Evolutionary conservation across 35 echinoderm and acorn worm genomes (phyloP).

Genomic region (Lytechinus pictus): DNA sequence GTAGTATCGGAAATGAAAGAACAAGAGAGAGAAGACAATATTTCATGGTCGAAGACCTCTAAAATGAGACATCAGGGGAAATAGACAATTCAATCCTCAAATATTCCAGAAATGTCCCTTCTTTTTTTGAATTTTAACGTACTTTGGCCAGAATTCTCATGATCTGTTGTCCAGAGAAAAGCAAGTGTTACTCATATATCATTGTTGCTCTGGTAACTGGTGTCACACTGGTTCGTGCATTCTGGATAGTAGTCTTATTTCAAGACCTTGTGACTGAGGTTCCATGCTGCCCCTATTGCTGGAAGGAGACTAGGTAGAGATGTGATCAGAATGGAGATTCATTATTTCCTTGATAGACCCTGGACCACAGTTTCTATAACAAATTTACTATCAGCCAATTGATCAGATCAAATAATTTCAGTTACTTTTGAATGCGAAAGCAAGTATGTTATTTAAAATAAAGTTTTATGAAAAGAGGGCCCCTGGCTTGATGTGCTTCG

Average conservation of each 20-base stretch:
- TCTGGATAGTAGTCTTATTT: background rate
- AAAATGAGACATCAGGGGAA: background rate
- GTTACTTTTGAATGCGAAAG: no score
- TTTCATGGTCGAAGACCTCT: background rate
- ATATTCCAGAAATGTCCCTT: background rate
- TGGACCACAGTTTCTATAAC: no score
- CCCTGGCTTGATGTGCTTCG: no score
- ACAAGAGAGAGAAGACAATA: background rate
- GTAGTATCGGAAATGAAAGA: background rate
- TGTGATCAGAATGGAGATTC: no score
- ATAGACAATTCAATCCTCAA: background rate
- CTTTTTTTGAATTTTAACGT: background rate
- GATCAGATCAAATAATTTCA: no score
- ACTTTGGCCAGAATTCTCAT: background rate
- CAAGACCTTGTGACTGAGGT: no score
- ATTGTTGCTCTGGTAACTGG: background rate
- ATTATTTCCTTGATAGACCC: no score
- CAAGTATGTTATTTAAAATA: no score
- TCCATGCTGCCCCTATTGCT: no score
- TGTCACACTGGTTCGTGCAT: background rate
- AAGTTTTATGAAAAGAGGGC: no score
- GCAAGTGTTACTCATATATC: slow-evolving; percentile 23
- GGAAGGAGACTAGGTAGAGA: no score
- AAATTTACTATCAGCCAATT: no score
- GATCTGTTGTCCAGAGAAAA: background rate